Conservation (phyloP, 2,888 invertebrate genomes). For the Pristionchus japonicus region DNA sequence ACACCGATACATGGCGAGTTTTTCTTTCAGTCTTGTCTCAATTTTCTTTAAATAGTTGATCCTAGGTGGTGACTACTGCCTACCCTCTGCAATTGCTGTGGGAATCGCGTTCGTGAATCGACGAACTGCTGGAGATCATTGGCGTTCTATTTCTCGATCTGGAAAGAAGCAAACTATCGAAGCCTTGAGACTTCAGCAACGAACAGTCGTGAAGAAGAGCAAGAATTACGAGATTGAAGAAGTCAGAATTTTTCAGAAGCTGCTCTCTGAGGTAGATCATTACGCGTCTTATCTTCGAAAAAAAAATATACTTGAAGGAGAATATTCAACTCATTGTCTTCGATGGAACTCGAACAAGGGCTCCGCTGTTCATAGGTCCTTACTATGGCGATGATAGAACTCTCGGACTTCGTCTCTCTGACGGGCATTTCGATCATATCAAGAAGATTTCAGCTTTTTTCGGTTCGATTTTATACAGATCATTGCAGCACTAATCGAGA, state of each 20-base stretch:
- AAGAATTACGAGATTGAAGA: neutral
- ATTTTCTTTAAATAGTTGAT: neutral
- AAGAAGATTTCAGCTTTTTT: neutral
- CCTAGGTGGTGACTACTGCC: neutral
- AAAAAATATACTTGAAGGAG: neutral
- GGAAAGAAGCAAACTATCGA: neutral
- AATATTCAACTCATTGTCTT: neutral
- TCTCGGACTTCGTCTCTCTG: neutral
- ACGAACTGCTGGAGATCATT: neutral
- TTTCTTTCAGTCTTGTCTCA: neutral
- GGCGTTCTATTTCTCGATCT: neutral
- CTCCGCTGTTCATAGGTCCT: neutral
- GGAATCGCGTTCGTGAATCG: neutral
- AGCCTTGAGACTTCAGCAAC: neutral
- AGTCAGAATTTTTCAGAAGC: neutral
- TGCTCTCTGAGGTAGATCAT: neutral
- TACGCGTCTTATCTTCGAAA: neutral
- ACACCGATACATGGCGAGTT: neutral
- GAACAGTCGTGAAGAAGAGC: neutral
- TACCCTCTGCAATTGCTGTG: neutral
- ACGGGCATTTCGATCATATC: conserved; percentile 17
- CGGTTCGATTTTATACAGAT: no score
- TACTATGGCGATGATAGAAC: neutral
- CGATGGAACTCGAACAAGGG: neutral
- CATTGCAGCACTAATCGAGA: no score